Percentiles rank a stretch among this genome's conserved stretches.
Evolutionary conservation across 1,140 invertebrate genomes (phyloP).

Genomic region (Temnothorax longispinosus): DNA sequence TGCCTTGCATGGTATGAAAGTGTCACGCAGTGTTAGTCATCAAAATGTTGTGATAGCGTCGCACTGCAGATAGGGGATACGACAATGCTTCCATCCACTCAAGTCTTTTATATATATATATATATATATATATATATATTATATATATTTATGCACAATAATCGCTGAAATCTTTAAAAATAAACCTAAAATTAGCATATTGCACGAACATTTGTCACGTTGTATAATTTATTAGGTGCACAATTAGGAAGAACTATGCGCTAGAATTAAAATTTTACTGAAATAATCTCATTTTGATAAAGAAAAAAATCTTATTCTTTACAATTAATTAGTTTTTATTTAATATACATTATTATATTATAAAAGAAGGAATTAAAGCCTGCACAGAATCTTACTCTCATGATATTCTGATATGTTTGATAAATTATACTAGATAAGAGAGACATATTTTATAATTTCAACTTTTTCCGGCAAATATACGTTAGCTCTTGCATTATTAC

Average conservation of each 20-base stretch:
- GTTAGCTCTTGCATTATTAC: not conserved
- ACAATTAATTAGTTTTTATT: not conserved
- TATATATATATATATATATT: not conserved
- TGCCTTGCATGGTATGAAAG: slow-evolving; percentile 82
- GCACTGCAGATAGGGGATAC: not conserved
- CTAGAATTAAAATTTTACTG: not conserved
- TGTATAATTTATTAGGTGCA: not conserved
- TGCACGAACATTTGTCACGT: not conserved
- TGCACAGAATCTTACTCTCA: not conserved
- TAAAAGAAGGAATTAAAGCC: not conserved
- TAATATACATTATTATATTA: not conserved
- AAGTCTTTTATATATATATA: not conserved
- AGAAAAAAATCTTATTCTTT: not conserved
- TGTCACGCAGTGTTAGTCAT: slow-evolving; percentile 80
- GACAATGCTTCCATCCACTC: not conserved
- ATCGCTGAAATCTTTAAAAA: not conserved
- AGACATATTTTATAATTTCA: not conserved
- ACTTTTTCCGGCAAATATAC: not conserved
- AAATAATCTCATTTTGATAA: not conserved
- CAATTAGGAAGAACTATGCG: not conserved
- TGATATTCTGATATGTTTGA: not conserved
- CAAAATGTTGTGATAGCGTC: slow-evolving; percentile 62
- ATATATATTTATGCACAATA: not conserved
- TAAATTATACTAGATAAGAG: not conserved
- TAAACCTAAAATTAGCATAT: not conserved